These are phyloP conservation scores for Epirrhoe tristata DNA, from an alignment of 2,888 invertebrate genomes.

Conservation along the genomic window DNA sequence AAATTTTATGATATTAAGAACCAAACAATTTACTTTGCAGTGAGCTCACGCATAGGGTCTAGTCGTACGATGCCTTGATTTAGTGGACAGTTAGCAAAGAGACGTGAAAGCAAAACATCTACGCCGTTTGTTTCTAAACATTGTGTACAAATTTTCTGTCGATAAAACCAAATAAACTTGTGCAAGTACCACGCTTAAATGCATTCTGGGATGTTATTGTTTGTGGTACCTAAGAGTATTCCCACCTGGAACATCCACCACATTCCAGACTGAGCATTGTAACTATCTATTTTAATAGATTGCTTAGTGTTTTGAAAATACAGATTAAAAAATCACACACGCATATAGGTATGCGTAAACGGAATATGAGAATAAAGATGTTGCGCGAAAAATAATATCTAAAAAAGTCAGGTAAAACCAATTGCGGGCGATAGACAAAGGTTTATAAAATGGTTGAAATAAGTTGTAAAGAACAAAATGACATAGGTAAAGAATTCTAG, in stretches of 20 bases:
- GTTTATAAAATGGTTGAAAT: neutral
- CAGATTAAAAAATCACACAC: neutral
- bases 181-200: conserved; percentile 53
- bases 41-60: neutral
- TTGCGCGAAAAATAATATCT: too few relatives aligned
- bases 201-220: conserved; percentile 50
- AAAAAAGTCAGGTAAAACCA: neutral
- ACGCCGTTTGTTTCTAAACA: conserved; percentile 72
- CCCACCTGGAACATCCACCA: conserved; percentile 43
- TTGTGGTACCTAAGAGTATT: conserved; percentile 43
- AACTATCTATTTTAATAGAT: neutral
- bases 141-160: conserved; percentile 75
- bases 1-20: neutral
- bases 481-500: conserved; percentile 41
- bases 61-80: conserved; percentile 38
- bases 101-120: conserved; percentile 68
- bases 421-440: neutral
- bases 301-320: neutral
- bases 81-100: conserved; percentile 49
- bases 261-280: conserved; percentile 20
- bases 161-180: conserved; percentile 70
- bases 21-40: neutral
- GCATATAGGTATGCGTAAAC: neutral
- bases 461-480: conserved; percentile 14
- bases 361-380: too few relatives aligned